Evolutionary conservation across 2,888 invertebrate genomes (phyloP).

Genomic region (Rhingia rostrata): DNA sequence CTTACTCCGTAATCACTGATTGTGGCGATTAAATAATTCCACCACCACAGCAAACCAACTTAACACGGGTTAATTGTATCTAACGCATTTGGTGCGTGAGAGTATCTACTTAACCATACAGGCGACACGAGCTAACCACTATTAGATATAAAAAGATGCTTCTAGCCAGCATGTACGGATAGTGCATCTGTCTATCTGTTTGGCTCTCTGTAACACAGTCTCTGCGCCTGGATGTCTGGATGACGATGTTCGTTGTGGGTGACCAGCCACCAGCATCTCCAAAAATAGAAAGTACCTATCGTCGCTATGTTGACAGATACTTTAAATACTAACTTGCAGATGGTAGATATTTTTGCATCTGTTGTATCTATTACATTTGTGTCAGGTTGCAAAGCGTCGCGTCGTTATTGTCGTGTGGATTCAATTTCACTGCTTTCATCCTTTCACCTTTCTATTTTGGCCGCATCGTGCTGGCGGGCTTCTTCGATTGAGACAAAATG

Average conservation of each 20-base stretch:
- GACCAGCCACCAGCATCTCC: conserved; percentile 36
- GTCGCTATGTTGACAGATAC: conserved; percentile 38
- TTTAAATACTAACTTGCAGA: conserved; percentile 35
- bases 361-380: conserved; percentile 14
- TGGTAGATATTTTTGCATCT: conserved; percentile 16
- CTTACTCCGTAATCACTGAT: conserved; percentile 53
- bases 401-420: conserved; percentile 50
- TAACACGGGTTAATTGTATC: conserved; percentile 55
- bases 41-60: conserved; percentile 16
- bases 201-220: conserved; percentile 30
- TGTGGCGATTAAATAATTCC: conserved; percentile 62
- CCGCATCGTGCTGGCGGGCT: neutral
- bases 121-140: too few species aligned
- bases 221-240: conserved; percentile 3
- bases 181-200: conserved; percentile 28
- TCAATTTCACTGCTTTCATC: conserved; percentile 65
- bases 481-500: conserved; percentile 24
- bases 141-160: neutral
- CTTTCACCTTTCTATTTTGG: conserved; percentile 70
- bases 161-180: conserved; percentile 5
- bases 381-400: conserved; percentile 28
- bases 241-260: conserved; percentile 41
- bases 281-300: conserved; percentile 61
- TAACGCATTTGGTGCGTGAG: conserved; percentile 53
- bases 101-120: conserved; percentile 7